A percentile compares a stretch with the other conserved stretches of the same genome.
These are phyloP conservation scores for Andrena cerasifolii DNA, from an alignment of 1,140 invertebrate species.

Conservation along the genomic window DNA sequence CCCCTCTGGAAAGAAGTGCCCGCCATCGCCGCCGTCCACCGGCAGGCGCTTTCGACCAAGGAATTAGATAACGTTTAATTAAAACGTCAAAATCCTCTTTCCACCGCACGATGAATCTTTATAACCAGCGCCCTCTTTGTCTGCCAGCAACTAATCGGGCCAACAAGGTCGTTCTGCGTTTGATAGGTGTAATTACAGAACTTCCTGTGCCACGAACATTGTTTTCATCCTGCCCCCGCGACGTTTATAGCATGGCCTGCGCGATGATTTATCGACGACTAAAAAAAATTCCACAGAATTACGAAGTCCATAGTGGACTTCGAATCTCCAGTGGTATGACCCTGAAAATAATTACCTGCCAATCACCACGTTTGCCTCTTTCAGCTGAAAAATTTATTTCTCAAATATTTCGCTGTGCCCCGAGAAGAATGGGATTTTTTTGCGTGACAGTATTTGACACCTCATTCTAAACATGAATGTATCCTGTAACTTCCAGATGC, in stretches of 20 bases:
- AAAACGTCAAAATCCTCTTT: constrained; percentile 43
- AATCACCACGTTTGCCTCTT: no score
- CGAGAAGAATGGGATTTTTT: no score
- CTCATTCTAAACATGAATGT: no score
- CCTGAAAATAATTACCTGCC: no score
- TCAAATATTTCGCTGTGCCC: no score
- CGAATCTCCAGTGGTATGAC: no score
- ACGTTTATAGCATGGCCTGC: constrained; percentile 37
- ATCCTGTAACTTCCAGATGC: no score
- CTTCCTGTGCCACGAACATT: constrained; percentile 29
- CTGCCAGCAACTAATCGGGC: constrained; percentile 8
- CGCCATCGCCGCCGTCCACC: background rate
- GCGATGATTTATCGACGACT: constrained; percentile 36
- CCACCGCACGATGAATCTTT: background rate
- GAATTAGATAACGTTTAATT: constrained; percentile 31
- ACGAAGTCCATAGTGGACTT: background rate
- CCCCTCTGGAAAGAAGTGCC: background rate
- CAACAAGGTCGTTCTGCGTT: constrained; percentile 43
- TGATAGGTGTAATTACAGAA: constrained; percentile 61
- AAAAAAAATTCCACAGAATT: constrained; percentile 28
- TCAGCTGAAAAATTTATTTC: no score
- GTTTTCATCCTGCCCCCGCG: constrained; percentile 24
- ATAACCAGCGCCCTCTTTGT: constrained; percentile 29
- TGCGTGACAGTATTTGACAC: no score
- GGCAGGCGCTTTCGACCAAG: background rate